Percentiles rank a stretch among this genome's conserved stretches.
Conservation (phyloP, 1,140 invertebrate species). For the Goniozus legneri region DNA sequence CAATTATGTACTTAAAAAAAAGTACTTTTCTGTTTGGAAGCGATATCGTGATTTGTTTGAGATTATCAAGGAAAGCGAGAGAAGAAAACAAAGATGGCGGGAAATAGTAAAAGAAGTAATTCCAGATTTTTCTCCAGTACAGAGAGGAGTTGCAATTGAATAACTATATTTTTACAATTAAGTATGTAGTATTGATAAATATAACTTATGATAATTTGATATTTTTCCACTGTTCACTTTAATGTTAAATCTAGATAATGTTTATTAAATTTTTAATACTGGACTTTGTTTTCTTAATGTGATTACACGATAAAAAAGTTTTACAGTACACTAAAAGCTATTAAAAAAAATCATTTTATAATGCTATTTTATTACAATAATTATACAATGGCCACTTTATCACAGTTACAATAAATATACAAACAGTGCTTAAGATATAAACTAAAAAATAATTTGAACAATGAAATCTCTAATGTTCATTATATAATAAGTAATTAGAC, state of each 20-base stretch:
- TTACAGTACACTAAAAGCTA: neutral
- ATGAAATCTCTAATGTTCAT: too few species aligned
- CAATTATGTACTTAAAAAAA: constrained; percentile 23
- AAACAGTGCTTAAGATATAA: constrained; percentile 17
- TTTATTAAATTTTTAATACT: constrained; percentile 3
- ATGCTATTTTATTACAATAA: constrained; percentile 19
- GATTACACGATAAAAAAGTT: neutral
- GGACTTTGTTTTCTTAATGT: constrained; percentile 1
- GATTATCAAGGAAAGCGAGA: constrained; percentile 39
- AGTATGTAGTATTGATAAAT: neutral
- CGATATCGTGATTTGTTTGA: constrained; percentile 33
- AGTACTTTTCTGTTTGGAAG: constrained; percentile 35
- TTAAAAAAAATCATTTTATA: constrained; percentile 6
- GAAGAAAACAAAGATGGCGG: constrained; percentile 36
- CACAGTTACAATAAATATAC: constrained; percentile 43
- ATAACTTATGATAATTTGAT: neutral
- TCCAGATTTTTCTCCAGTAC: constrained; percentile 40
- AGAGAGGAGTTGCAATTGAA: constrained; percentile 35
- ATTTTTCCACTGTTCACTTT: constrained; percentile 5
- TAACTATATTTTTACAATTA: too few species aligned
- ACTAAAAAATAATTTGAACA: too few species aligned
- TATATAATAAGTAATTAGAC: too few species aligned
- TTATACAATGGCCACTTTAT: constrained; percentile 37
- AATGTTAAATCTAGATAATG: too few species aligned
- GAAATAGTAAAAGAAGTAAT: constrained; percentile 41